A percentile compares a stretch with the other conserved stretches of the same genome.
These are phyloP conservation scores for Paralichthys olivaceus DNA, from an alignment of 2,113 vertebrate genomes.

Conservation along the genomic window DNA sequence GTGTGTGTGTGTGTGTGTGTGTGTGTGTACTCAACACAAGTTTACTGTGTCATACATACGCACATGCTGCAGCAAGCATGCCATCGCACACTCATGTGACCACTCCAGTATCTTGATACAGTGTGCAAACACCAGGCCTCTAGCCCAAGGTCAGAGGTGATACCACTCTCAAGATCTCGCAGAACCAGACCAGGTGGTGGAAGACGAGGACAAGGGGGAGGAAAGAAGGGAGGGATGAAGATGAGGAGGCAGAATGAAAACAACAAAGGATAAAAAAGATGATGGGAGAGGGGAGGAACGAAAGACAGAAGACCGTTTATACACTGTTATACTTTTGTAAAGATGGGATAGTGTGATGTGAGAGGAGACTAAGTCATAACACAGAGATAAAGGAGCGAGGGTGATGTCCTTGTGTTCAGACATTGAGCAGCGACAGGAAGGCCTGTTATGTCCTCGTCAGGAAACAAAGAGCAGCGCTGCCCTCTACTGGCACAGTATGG, in stretches of 20 bases:
- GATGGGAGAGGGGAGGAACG: conserved; percentile 8
- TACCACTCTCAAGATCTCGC: conserved; percentile 3
- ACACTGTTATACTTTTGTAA: conserved; percentile 32
- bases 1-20: conserved; percentile 1
- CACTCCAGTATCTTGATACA: conserved; percentile 32
- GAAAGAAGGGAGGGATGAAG: conserved; percentile 10
- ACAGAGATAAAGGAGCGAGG: conserved; percentile 46
- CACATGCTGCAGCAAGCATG: conserved; percentile 31
- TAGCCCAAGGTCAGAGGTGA: conserved; percentile 71
- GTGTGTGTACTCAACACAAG: conserved; percentile 9
- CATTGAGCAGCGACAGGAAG: conserved; percentile 57
- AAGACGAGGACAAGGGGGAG: conserved; percentile 13
- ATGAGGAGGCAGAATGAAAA: conserved; percentile 37
- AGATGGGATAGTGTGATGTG: conserved; percentile 26
- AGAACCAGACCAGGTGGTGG: conserved; percentile 6
- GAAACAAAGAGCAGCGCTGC: conserved; percentile 41
- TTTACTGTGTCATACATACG: conserved; percentile 38
- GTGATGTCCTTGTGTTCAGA: conserved; percentile 70
- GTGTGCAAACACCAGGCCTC: conserved; percentile 37
- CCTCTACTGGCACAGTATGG: conserved; percentile 62
- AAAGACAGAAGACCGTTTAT: conserved; percentile 15
- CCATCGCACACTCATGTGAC: conserved; percentile 50
- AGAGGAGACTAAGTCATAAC: conserved; percentile 51
- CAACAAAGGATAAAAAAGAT: conserved; percentile 9
- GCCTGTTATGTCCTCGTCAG: background rate